Base-by-base conservation (phyloP, 2,113 vertebrate genomes). In the Chloropsis cyanopogon region DNA sequence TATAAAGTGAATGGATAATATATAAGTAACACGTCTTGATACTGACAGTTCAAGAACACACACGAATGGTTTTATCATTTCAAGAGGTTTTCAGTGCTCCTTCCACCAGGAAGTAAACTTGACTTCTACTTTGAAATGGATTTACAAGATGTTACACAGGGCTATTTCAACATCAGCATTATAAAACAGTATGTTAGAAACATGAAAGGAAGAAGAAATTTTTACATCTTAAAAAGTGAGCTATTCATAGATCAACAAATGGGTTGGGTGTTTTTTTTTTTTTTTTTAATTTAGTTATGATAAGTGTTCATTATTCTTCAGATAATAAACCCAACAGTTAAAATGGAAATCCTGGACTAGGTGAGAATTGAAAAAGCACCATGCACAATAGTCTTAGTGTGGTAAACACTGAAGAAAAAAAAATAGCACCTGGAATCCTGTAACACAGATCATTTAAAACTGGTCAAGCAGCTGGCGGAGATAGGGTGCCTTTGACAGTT, bases 391-490 rank as follows among this genome's bases (percentile, higher is more conserved):
- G 96, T 95, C 96, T 95, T 96, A 97, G 94, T 97, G 97, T 98
- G 97, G 98, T 98, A 98, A 98, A 98, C 98, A 97, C 92, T 94
- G 94, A 97, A 93, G 65, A 64, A 82, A 92, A 72, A 92, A 94
- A 97, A 96, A 94, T 98, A 98, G 98, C 98, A 98, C 98, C 98
- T 97, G 96, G 93, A 96, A 96, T 97, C 96, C 88, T 97, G 92
- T 95, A 92, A 97, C 54, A 97, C 49, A 94, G 94, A 95, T 79
- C 77, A 52, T 88, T 98, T 98, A 99, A 97, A 99, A 99, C 98
- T 99, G 99, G 95, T 99, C 98, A 95, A 99, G 98, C 60, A 99
- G 98, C 91, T 99, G 99, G 76, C 98, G 98, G 83, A 99, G 98
- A 96, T 99, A 99, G 2, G 99, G 99, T 47, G 98, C 99, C 98